Percentiles rank a stretch among this genome's conserved stretches.
Evolutionary conservation across 2,113 vertebrate genomes (phyloP).

Genomic region (Pelmatolapia mariae): DNA sequence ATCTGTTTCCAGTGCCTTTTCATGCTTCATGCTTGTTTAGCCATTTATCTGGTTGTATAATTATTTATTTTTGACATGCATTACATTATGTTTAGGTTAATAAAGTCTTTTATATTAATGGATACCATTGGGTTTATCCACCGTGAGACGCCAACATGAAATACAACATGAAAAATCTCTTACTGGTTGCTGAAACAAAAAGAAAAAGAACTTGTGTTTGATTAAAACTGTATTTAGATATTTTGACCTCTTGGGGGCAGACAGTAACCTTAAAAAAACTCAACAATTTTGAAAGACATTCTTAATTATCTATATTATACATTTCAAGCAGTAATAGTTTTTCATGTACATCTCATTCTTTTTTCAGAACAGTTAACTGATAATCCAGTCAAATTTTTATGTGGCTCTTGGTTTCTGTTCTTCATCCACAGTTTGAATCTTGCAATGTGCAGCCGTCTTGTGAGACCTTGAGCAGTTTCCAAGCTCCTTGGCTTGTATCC

Average conservation of each 20-base stretch:
- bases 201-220: not conserved
- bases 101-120: not conserved
- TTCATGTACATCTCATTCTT: not conserved
- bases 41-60: slow-evolving; percentile 15
- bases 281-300: not conserved
- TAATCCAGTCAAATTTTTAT: not conserved
- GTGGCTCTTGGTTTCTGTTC: not conserved
- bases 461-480: not conserved
- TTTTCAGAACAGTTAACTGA: not conserved
- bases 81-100: slow-evolving; percentile 15
- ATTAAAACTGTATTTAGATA: not conserved
- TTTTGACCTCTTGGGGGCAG: not conserved
- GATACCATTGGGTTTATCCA: not conserved
- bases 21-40: slow-evolving; percentile 51
- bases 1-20: slow-evolving; percentile 54
- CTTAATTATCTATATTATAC: not conserved
- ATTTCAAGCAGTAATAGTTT: not conserved
- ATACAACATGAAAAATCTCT: not conserved
- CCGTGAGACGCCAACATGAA: not conserved
- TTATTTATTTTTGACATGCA: slow-evolving; percentile 10
- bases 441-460: not conserved
- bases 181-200: not conserved
- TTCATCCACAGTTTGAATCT: not conserved
- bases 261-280: not conserved
- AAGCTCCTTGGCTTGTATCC: not conserved